Evolutionary conservation across 2,113 vertebrate genomes (phyloP).

Genomic region (Macheiramphus alcinus): DNA sequence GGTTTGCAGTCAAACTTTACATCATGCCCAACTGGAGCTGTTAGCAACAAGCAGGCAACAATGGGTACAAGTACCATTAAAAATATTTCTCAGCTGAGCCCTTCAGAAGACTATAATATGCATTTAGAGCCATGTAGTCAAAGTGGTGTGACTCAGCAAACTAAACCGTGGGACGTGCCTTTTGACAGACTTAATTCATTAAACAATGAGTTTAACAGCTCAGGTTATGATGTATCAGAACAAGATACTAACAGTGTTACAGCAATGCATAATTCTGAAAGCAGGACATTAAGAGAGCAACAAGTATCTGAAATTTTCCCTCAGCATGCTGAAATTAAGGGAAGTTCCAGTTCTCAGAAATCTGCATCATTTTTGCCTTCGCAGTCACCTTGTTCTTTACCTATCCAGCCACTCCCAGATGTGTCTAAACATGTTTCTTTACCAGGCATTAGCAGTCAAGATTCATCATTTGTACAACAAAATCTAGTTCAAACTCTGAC

Average conservation of each 20-base stretch:
- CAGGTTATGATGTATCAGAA: slow-evolving; percentile 49
- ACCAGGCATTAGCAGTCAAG: slow-evolving; percentile 59
- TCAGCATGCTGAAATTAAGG: slow-evolving; percentile 54
- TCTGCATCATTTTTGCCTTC: slow-evolving; percentile 53
- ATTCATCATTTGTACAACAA: slow-evolving; percentile 54
- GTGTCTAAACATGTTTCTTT: slow-evolving; percentile 50
- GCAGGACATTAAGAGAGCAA: slow-evolving; percentile 65
- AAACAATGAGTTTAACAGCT: slow-evolving; percentile 53
- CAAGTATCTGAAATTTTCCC: slow-evolving; percentile 56
- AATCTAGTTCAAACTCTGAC: slow-evolving; percentile 27
- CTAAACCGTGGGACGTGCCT: slow-evolving; percentile 66
- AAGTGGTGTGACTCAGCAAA: slow-evolving; percentile 49
- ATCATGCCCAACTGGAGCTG: slow-evolving; percentile 40
- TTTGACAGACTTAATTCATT: slow-evolving; percentile 62
- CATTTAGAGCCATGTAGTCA: slow-evolving; percentile 62
- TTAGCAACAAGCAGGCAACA: slow-evolving; percentile 63
- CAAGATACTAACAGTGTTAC: slow-evolving; percentile 42
- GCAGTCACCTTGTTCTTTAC: slow-evolving; percentile 54
- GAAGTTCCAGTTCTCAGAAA: slow-evolving; percentile 54
- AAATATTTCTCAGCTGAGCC: slow-evolving; percentile 8
- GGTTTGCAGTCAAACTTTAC: slow-evolving; percentile 54
- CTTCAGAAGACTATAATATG: slow-evolving; percentile 35
- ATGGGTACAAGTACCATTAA: slow-evolving; percentile 44
- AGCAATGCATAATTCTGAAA: slow-evolving; percentile 59
- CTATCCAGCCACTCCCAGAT: slow-evolving; percentile 48